phyloP scores from a whole-genome alignment of 2,888 invertebrate genomes.

The Drosophila atroscutellata region DNA sequence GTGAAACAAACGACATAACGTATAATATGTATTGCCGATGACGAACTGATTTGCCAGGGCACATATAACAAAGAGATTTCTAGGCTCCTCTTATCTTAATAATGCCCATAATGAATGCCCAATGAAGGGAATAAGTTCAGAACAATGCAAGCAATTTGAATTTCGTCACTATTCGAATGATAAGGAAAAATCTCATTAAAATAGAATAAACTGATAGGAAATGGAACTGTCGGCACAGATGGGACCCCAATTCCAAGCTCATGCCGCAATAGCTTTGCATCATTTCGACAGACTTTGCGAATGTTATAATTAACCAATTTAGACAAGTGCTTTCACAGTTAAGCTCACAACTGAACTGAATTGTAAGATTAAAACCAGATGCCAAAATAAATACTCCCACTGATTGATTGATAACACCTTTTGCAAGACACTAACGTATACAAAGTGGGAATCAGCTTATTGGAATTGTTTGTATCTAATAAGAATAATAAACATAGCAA shows the following conservation, averaged over 20 bases:
- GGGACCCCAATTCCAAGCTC: conserved; percentile 72
- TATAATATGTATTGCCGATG: conserved; percentile 29
- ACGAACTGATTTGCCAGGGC: conserved; percentile 64
- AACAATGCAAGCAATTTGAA: conserved; percentile 50
- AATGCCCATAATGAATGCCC: conserved; percentile 73
- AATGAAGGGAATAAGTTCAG: conserved; percentile 74
- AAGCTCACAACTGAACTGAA: not conserved
- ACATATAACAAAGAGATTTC: not conserved
- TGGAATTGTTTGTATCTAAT: not conserved
- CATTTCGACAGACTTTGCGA: conserved; percentile 42
- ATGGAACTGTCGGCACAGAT: conserved; percentile 55
- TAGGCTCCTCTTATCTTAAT: conserved; percentile 64
- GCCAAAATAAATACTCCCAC: not conserved
- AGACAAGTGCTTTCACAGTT: not conserved
- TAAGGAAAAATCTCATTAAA: conserved; percentile 17
- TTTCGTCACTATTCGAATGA: not conserved
- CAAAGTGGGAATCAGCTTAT: not conserved
- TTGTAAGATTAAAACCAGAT: not conserved
- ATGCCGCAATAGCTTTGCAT: conserved; percentile 70
- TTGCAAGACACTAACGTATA: not conserved
- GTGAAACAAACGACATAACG: conserved; percentile 6
- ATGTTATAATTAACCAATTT: not conserved
- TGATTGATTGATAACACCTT: not conserved
- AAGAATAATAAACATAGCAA: not conserved
- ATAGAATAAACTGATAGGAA: conserved; percentile 50